Conservation (phyloP, 2,113 vertebrate species). For the Podocnemis expansa region DNA sequence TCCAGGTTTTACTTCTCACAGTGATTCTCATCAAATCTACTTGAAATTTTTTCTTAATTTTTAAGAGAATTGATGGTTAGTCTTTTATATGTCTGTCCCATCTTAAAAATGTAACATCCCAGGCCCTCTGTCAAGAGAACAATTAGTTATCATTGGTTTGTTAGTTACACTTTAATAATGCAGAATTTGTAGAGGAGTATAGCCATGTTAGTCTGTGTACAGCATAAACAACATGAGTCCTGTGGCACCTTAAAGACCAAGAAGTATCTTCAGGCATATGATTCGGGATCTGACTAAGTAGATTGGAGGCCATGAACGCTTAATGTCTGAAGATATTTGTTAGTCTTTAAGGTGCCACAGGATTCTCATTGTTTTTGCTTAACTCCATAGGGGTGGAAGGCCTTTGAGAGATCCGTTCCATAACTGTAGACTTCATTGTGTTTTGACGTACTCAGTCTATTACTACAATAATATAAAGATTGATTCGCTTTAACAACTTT, state of each 20-base stretch:
- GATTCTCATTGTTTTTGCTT: too few relatives aligned
- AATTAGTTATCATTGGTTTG: slow-evolving; percentile 11
- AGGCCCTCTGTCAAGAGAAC: neutral
- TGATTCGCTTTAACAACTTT: neutral
- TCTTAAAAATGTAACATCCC: neutral
- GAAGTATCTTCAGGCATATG: too few relatives aligned
- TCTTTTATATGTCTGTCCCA: neutral
- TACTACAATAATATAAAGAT: neutral
- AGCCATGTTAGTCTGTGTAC: too few relatives aligned
- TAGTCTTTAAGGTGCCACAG: too few relatives aligned
- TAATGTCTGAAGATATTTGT: too few relatives aligned
- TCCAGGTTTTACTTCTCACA: neutral
- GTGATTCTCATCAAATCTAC: neutral
- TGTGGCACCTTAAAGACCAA: too few relatives aligned
- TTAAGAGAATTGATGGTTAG: neutral
- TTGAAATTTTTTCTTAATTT: neutral
- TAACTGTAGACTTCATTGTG: neutral
- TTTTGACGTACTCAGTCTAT: neutral
- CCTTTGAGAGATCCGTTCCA: neutral
- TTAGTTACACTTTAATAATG: neutral
- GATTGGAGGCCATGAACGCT: too few relatives aligned
- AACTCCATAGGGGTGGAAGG: too few relatives aligned
- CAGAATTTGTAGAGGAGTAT: too few relatives aligned
- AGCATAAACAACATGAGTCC: too few relatives aligned
- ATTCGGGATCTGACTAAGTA: too few relatives aligned